Evolutionary conservation across 2,797 vertebrate genomes (phyloP), one percentile per base, ranked within the genome.

Genomic region (Carcharodon carcharias): DNA sequence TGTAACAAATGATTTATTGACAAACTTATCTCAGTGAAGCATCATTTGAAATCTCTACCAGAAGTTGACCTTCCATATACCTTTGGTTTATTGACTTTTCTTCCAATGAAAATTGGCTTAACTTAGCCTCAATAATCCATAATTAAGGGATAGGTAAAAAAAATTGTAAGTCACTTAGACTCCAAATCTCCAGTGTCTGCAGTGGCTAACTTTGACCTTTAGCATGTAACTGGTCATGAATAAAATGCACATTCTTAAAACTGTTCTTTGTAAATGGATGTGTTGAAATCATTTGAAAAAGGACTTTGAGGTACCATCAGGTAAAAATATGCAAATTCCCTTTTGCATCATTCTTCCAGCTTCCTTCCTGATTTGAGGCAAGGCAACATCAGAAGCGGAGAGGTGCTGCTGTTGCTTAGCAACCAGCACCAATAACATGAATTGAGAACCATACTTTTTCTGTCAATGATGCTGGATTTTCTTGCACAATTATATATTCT

Each of bases 391-490:
- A 50, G 65, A 95, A 71, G 45, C 28, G 3, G 45, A 95, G 94
- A 56, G 94, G 31, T 95, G 50, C 28, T 35, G 45, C 50, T 95
- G 94, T 95, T 95, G 50, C 94, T 73, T 77, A 95, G 50, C 65
- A 95, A 95, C 94, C 0, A n/a, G 16, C 26, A 50, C 67, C 94
- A 56, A 54, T 71, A 73, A 71, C 35, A 73, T 58, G 54, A 56
- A 56, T 35, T 50, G 63, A 69, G n/a, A 67, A 67, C 63, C 56
- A 61, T 58, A 16, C 91, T 26, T 67, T 67, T 40, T n/a, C n/a
- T 65, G 35, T 50, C 12, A 0, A 2, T 93, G 61, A 93, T 63
- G 4, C 40, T 63, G 89, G 89, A 92, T 67, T 93, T 93, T 67
- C 61, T 65, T 67, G n/a, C 35, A 65, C 31, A 2, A 93, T 61